Conservation (phyloP, 2,113 vertebrate species). For the Hucho hucho region DNA sequence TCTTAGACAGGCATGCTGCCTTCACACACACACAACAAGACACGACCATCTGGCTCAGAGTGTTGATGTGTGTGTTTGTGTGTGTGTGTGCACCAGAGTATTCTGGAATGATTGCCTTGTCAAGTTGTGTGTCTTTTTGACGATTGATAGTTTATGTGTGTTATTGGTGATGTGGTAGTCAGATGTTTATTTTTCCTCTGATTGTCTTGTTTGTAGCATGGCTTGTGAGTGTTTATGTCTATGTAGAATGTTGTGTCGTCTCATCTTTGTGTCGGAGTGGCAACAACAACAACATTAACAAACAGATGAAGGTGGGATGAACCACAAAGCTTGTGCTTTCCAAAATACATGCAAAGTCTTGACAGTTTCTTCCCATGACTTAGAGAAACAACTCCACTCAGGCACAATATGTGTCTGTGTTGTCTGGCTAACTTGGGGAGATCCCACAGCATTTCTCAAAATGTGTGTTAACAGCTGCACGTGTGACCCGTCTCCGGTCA, state of each 20-base stretch:
- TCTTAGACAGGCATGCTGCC: slow-evolving; percentile 2
- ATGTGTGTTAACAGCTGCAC: background rate
- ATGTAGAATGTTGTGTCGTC: background rate
- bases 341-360: background rate
- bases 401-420: background rate
- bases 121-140: background rate
- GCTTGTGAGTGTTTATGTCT: background rate
- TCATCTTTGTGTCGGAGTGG: background rate
- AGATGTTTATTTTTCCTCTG: background rate
- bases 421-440: background rate
- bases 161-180: background rate
- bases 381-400: background rate
- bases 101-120: background rate
- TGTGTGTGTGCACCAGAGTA: background rate
- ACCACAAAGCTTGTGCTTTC: background rate
- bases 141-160: background rate
- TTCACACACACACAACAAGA: slow-evolving; percentile 1
- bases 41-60: background rate
- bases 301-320: background rate
- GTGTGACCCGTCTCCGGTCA: background rate
- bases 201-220: background rate
- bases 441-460: background rate
- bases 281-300: background rate
- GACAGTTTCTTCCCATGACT: background rate
- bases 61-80: background rate